A percentile compares a stretch with the other conserved stretches of the same genome.
phyloP scores from a whole-genome alignment of 2,113 vertebrate species.

The Phalacrocorax brasilianus region DNA sequence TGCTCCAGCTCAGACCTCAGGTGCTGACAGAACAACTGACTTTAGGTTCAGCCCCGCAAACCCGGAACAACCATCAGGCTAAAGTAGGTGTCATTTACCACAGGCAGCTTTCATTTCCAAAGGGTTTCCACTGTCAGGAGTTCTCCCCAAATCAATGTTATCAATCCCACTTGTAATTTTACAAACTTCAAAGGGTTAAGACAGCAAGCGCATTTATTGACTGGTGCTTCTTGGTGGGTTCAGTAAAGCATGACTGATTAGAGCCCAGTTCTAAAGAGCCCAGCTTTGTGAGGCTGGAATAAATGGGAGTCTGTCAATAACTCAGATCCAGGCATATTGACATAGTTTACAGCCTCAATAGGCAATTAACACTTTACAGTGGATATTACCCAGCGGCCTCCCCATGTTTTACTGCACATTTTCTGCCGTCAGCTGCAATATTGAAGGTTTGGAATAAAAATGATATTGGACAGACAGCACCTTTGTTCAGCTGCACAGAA shows the following conservation, averaged over 20 bases:
- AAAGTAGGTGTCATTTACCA: background rate
- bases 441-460: slow-evolving; percentile 79
- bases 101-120: background rate
- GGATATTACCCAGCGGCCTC: slow-evolving; percentile 80
- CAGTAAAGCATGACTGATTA: slow-evolving; percentile 83
- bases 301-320: slow-evolving; percentile 82
- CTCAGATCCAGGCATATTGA: slow-evolving; percentile 75
- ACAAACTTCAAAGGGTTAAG: slow-evolving; percentile 80
- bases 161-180: slow-evolving; percentile 56
- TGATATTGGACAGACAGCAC: slow-evolving; percentile 63
- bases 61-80: background rate
- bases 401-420: slow-evolving; percentile 76
- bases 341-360: slow-evolving; percentile 82
- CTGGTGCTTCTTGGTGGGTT: slow-evolving; percentile 69
- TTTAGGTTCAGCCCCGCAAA: background rate
- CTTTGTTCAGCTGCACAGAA: slow-evolving; percentile 48
- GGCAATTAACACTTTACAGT: slow-evolving; percentile 86
- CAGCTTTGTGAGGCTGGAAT: slow-evolving; percentile 73
- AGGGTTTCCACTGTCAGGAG: slow-evolving; percentile 10
- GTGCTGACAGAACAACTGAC: background rate
- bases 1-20: background rate
- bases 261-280: slow-evolving; percentile 77
- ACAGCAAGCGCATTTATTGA: slow-evolving; percentile 73
- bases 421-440: slow-evolving; percentile 76
- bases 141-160: slow-evolving; percentile 41